Percentiles rank a stretch among this genome's conserved stretches.
These are phyloP conservation scores for Biston betularia DNA, from an alignment of 2,888 invertebrate species.

Conservation along the genomic window DNA sequence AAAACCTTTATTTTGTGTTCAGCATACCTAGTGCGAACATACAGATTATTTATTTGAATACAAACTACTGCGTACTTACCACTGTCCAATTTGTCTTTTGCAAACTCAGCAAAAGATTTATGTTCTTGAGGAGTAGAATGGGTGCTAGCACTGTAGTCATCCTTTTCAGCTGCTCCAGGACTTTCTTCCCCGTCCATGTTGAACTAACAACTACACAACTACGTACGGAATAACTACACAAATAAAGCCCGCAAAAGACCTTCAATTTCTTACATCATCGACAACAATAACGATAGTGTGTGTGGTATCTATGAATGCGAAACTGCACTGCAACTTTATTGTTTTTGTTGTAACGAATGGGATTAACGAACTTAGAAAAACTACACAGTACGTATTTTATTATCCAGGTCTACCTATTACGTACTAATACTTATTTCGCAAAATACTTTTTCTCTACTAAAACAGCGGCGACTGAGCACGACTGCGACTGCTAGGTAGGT, in stretches of 20 bases:
- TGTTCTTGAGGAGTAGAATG: constrained; percentile 81
- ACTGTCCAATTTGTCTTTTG: constrained; percentile 81
- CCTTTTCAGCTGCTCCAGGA: constrained; percentile 69
- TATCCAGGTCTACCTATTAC: not conserved
- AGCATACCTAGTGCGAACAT: not conserved
- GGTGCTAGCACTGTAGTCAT: constrained; percentile 76
- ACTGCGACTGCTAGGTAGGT: not conserved
- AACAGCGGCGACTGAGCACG: constrained; percentile 35
- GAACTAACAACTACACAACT: constrained; percentile 47
- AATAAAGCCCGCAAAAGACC: constrained; percentile 58
- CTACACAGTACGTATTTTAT: not conserved
- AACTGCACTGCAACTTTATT: constrained; percentile 6
- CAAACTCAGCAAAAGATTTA: constrained; percentile 80
- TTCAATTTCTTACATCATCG: constrained; percentile 84
- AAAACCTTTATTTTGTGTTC: not conserved
- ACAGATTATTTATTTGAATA: not conserved
- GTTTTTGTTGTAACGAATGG: constrained; percentile 20
- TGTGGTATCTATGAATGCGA: not conserved
- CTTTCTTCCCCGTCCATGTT: constrained; percentile 75
- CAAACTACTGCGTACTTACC: constrained; percentile 58
- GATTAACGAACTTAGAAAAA: not conserved
- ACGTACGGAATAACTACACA: constrained; percentile 57
- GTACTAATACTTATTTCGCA: constrained; percentile 50
- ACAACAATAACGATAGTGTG: constrained; percentile 58
- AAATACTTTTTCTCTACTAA: constrained; percentile 52